These are phyloP conservation scores for Gnathonemus longibarbis DNA, from an alignment of 2,113 vertebrate genomes.

Conservation along the genomic window DNA sequence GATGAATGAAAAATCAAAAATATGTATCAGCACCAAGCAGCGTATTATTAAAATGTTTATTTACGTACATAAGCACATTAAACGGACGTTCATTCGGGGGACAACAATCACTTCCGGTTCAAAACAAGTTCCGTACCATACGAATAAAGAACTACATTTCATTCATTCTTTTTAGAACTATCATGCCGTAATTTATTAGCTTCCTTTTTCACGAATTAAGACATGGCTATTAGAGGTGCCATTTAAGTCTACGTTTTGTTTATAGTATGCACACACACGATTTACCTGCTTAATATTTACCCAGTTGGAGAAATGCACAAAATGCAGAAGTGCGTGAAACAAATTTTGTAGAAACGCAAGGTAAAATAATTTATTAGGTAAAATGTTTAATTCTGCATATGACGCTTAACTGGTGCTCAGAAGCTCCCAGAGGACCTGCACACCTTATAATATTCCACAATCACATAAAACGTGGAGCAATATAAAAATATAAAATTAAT, in stretches of 20 bases:
- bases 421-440: background rate
- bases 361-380: background rate
- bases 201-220: background rate
- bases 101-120: background rate
- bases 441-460: background rate
- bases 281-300: background rate
- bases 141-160: background rate
- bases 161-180: background rate
- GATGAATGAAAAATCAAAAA: background rate
- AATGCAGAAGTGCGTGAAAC: background rate
- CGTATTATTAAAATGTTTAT: background rate
- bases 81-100: background rate
- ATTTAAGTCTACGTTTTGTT: background rate
- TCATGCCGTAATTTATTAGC: background rate
- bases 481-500: background rate
- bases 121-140: background rate
- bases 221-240: background rate
- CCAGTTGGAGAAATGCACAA: background rate
- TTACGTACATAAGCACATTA: background rate
- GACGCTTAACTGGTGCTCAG: background rate
- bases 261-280: background rate
- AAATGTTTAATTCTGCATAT: background rate
- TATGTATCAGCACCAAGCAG: background rate
- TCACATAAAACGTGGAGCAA: background rate
- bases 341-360: background rate